These are phyloP conservation scores for Grantiella picta DNA, from an alignment of 2,113 vertebrate genomes.

Conservation along the genomic window DNA sequence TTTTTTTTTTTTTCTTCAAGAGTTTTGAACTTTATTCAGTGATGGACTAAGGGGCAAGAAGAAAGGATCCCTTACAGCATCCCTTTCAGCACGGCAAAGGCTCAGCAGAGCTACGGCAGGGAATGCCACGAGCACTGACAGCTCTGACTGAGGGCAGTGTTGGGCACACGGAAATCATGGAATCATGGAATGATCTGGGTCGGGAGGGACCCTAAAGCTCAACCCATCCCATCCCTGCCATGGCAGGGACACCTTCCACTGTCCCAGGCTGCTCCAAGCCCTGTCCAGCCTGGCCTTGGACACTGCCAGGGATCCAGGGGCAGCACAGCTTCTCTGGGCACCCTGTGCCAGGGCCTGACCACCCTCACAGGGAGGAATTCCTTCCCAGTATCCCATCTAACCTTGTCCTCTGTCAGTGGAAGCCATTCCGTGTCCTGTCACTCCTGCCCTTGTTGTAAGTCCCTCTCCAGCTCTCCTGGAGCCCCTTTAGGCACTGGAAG, in stretches of 20 bases:
- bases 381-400: background rate
- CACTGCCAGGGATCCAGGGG: background rate
- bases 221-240: background rate
- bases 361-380: background rate
- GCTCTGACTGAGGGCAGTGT: rapidly evolving
- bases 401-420: background rate
- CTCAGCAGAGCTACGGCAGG: background rate
- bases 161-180: background rate
- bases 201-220: too few species aligned
- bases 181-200: background rate
- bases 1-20: background rate
- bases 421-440: background rate
- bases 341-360: background rate
- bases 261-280: background rate
- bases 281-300: background rate
- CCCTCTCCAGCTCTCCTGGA: background rate
- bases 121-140: background rate
- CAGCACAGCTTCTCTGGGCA: background rate
- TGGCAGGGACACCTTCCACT: background rate
- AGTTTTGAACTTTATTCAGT: background rate
- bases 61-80: background rate
- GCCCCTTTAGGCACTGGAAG: background rate
- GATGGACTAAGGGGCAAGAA: background rate
- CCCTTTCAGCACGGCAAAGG: background rate
- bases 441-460: background rate